Base-by-base conservation (phyloP, 2,888 invertebrate genomes). In the Drosophila mettleri region DNA sequence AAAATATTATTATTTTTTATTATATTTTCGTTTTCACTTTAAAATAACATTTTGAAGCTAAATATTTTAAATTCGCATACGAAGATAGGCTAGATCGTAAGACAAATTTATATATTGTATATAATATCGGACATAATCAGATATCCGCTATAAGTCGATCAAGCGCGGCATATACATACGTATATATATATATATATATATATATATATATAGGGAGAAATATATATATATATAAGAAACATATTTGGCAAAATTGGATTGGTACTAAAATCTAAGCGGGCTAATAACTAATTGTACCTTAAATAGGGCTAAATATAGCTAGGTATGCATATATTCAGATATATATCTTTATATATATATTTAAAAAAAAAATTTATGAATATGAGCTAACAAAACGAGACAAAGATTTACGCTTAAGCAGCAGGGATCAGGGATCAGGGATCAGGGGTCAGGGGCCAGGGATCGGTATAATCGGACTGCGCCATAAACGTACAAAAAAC, bases 221-320 rank as follows among this genome's bases (percentile, higher is more conserved):
- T n/a, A 66, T 52, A 65, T 31, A 45, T 36, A 33, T 54, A 60
- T 58, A 62, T 54, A 68, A 65, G 66, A 86, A 88, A 83, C 86
- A 83, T 83, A 82, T 83, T 83, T 83, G 83, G 83, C 83, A 83
- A 83, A 86, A 74, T 88, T 86, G 83, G 83, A 80, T 82, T 82
- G 73, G 55, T 82, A 54, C 68, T 79, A 79, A 2, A 10, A 36
- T 55, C 79, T 77, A 77, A 74, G 79, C 71, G 52, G 52, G 29
- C 70, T 74, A 64, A 62, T 9, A 68, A 67, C 75, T 77, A 67
- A 59, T 43, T 59, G 51, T 69, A 61, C 43, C 48, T 45, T 76
- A 66, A 66, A 57, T 73, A 64, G 29, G 43, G 36, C 67, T 67
- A 60, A 48, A 62, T 57, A 66, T 55, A 72, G 29, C 53, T 55